These are phyloP conservation scores for Drosophila truncata DNA, from an alignment of 1,140 invertebrate species.

Conservation along the genomic window DNA sequence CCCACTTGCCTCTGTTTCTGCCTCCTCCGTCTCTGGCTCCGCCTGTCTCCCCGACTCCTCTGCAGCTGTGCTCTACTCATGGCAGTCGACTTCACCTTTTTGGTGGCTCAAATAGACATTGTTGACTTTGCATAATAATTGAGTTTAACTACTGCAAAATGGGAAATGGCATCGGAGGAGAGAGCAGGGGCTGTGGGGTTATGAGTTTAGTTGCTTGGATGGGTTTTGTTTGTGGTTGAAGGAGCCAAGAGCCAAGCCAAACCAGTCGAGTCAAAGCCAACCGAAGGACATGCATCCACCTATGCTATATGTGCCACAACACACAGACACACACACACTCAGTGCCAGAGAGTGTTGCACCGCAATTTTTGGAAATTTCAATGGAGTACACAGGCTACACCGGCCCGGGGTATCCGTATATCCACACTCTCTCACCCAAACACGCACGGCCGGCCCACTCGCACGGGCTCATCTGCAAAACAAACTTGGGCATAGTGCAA, in stretches of 20 bases:
- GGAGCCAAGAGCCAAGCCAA: conserved; percentile 41
- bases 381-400: conserved; percentile 33
- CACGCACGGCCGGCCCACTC: conserved; percentile 24
- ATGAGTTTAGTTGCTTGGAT: conserved; percentile 77
- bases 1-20: background rate
- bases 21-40: background rate
- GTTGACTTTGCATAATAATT: conserved; percentile 84
- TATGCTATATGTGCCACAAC: conserved; percentile 14
- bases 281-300: conserved; percentile 59
- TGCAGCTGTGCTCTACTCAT: conserved; percentile 4
- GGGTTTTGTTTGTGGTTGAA: conserved; percentile 75
- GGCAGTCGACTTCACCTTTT: conserved; percentile 58
- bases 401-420: conserved; percentile 1
- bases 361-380: conserved; percentile 74
- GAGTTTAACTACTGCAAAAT: conserved; percentile 79
- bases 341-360: conserved; percentile 40
- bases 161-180: conserved; percentile 23
- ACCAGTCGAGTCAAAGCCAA: conserved; percentile 59
- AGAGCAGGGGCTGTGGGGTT: background rate
- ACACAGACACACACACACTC: background rate
- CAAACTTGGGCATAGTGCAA: conserved; percentile 55
- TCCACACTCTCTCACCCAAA: conserved; percentile 11
- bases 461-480: conserved; percentile 59
- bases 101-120: conserved; percentile 77
- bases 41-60: background rate